Evolutionary conservation across 2,113 vertebrate genomes (phyloP).

Genomic region (Zonotrichia leucophrys): DNA sequence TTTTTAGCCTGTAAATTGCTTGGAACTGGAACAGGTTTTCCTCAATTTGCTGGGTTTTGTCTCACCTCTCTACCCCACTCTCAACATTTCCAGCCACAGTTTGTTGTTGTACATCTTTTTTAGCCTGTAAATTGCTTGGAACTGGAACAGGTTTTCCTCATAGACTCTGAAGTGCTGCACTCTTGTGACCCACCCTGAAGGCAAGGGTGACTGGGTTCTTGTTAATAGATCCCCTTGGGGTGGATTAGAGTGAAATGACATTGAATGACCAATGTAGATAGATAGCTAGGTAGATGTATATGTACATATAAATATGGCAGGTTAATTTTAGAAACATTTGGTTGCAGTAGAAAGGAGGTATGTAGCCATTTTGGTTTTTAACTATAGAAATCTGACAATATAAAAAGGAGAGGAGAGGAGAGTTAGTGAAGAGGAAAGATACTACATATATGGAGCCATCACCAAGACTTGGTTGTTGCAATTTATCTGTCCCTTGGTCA

Average conservation of each 20-base stretch:
- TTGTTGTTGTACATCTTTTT: background rate
- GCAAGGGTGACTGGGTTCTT: background rate
- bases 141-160: background rate
- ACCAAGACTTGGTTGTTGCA: background rate
- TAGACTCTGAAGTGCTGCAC: background rate
- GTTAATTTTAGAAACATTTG: background rate
- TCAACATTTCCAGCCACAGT: background rate
- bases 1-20: background rate
- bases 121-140: background rate
- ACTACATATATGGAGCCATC: background rate
- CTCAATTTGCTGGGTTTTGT: background rate
- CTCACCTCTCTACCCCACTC: background rate
- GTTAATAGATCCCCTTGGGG: background rate
- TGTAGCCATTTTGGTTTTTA: background rate
- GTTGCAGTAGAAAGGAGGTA: background rate
- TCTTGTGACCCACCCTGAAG: background rate
- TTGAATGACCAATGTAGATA: background rate
- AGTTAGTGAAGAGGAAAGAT: background rate
- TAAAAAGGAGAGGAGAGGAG: background rate
- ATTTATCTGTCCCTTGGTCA: background rate
- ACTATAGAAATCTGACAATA: background rate
- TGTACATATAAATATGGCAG: background rate
- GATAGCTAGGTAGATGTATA: too few species aligned
- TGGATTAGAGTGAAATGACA: background rate
- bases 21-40: background rate